phyloP scores from a whole-genome alignment of 2,888 invertebrate genomes.

The Pollenia angustigena region DNA sequence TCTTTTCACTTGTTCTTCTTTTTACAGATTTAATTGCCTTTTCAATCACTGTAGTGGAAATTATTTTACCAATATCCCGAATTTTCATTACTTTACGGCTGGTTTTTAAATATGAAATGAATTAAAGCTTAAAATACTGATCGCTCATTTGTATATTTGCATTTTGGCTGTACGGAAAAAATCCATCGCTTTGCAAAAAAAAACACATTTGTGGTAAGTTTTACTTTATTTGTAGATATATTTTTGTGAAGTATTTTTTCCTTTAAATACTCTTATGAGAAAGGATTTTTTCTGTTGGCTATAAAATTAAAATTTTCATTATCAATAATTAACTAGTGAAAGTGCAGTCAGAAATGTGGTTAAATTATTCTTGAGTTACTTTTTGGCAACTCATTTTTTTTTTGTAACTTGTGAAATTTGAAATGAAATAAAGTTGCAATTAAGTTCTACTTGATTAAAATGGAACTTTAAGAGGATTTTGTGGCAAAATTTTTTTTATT shows the following conservation, averaged over 20 bases:
- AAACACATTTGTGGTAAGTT: conserved; percentile 44
- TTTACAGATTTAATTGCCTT: conserved; percentile 60
- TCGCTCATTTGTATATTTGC: neutral
- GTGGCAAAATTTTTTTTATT: neutral
- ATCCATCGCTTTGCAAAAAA: neutral
- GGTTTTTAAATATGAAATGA: conserved; percentile 22
- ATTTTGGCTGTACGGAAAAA: neutral
- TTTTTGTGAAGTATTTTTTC: neutral
- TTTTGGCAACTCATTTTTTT: neutral
- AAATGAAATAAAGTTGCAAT: no score
- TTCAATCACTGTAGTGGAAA: conserved; percentile 65
- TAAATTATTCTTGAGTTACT: conserved; percentile 9
- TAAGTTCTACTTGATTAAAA: no score
- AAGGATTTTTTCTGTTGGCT: neutral
- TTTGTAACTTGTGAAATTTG: neutral
- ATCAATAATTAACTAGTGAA: conserved; percentile 42
- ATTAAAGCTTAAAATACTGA: conserved; percentile 1
- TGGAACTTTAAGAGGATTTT: no score
- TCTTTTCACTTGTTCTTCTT: neutral
- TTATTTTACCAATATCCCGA: conserved; percentile 11
- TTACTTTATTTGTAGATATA: conserved; percentile 17
- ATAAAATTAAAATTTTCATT: conserved; percentile 20
- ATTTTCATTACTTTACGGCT: conserved; percentile 42
- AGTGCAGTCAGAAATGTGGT: neutral
- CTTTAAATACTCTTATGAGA: neutral